phyloP scores from a whole-genome alignment of 2,888 invertebrate species.

The Chrysolina americana region DNA sequence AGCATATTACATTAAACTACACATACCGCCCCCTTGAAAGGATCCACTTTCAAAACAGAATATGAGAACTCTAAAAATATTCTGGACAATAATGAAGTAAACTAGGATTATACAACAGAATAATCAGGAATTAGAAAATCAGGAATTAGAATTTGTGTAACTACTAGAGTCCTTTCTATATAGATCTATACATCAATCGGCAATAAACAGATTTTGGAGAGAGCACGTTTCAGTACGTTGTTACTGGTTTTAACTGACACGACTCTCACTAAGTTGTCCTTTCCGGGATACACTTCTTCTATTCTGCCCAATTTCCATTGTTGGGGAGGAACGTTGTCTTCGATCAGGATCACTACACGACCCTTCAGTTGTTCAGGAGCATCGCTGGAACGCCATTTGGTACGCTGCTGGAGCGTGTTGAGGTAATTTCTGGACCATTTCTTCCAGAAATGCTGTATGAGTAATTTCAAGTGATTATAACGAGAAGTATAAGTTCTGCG shows the following conservation, averaged over 20 bases:
- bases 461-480: slow-evolving; percentile 9
- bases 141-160: background rate
- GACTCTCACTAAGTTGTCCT: slow-evolving; percentile 28
- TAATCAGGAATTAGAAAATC: background rate
- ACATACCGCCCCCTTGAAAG: slow-evolving; percentile 22
- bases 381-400: background rate
- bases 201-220: slow-evolving; percentile 14
- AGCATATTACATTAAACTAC: background rate
- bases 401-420: slow-evolving; percentile 12
- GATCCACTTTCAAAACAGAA: background rate
- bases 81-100: too few relatives aligned
- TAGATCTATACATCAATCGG: background rate
- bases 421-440: slow-evolving; percentile 17
- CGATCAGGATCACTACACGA: background rate
- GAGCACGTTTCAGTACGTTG: background rate
- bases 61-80: background rate
- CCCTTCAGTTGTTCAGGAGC: background rate
- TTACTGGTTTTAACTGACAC: slow-evolving; percentile 16
- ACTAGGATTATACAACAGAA: background rate
- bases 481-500: background rate
- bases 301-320: slow-evolving; percentile 28
- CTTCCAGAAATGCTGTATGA: slow-evolving; percentile 12
- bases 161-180: background rate
- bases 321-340: slow-evolving; percentile 3
- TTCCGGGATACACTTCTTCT: slow-evolving; percentile 25